Base-by-base conservation (phyloP, 2,888 invertebrate species). In the Anaspis maculata region DNA sequence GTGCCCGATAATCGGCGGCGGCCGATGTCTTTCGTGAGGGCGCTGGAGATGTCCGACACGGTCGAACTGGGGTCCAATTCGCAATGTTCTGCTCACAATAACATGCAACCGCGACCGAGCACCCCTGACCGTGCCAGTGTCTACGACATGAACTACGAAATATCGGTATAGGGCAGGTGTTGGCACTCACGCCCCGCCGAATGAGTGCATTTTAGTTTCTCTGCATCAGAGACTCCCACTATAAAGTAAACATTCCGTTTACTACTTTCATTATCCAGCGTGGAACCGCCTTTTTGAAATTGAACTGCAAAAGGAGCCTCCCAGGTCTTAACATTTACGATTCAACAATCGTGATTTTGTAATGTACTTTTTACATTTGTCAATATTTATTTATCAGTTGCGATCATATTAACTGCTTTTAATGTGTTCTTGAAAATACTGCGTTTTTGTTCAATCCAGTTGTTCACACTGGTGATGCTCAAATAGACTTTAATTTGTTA, bases 61-160 rank as follows among this genome's bases (percentile, higher is more conserved):
- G 79, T 89, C 61, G 91, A 92, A 60, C 79, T 89, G 72, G 75
- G 79, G 3, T 19, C 19, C 5, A 19, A 19, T 15, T 40, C 48
- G 5, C 53, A 57, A 66, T 73, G 47, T 54, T 66, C 51, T 51
- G 65, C 39, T 57, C 66, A 48, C 52, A 19, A 32, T 13, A 22
- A 32, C 11, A 39, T 46, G 44, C 42, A 46, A 9, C 54, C 51
- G 31, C 46, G 54, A 23, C 56, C 77, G 28, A 73, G 76, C 21
- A 79, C 84, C 10, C 83, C 87, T 29, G 88, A 89, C 66, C 81
- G 89, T 54, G 83, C 85, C 55, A 88, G 88, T 67, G 85, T 89
- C 48, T 91, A 91, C 68, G 90, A 91, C 67, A 88, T 88, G 82
- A 91, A 89, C 73, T 90, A 91, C 68, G 91, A 91, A 69, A 91